A percentile compares a stretch with the other conserved stretches of the same genome.
phyloP scores from a whole-genome alignment of 1,140 invertebrate species.

The Scaptodrosophila lebanonensis region DNA sequence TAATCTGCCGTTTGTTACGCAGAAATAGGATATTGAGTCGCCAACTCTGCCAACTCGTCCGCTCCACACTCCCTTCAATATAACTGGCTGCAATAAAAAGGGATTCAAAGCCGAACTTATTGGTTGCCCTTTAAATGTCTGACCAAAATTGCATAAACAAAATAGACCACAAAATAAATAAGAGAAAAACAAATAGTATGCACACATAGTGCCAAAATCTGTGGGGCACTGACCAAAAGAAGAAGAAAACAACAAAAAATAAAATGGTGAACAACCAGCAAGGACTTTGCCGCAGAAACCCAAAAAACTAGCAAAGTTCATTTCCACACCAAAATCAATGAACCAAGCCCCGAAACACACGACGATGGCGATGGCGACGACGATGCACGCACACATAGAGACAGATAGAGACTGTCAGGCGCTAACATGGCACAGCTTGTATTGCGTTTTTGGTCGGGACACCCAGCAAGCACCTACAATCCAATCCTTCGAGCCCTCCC shows the following conservation, averaged over 20 bases:
- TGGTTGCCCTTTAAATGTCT: too few species aligned
- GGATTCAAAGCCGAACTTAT: too few species aligned
- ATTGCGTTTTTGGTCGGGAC: too few species aligned
- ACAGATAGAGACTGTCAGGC: constrained; percentile 6
- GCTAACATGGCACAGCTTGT: constrained; percentile 57
- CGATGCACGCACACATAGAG: constrained; percentile 1
- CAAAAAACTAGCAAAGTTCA: constrained; percentile 61
- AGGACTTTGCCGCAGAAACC: constrained; percentile 15
- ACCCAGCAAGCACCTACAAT: too few species aligned
- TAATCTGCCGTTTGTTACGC: too few species aligned
- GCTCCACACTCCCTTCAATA: too few species aligned
- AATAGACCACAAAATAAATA: constrained; percentile 60
- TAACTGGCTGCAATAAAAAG: too few species aligned
- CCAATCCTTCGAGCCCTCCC: too few species aligned
- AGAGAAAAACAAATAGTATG: constrained; percentile 70
- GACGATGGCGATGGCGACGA: constrained; percentile 24
- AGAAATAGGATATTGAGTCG: too few species aligned
- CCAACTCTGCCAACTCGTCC: too few species aligned
- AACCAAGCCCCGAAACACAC: constrained; percentile 51
- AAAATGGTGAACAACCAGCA: constrained; percentile 3
- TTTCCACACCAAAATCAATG: constrained; percentile 73
- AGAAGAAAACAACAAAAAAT: constrained; percentile 9
- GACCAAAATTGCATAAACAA: constrained; percentile 59
- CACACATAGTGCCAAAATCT: constrained; percentile 67
- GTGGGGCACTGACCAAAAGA: constrained; percentile 27